Conservation (phyloP, 2,113 vertebrate species). For the Eulemur rufifrons region DNA sequence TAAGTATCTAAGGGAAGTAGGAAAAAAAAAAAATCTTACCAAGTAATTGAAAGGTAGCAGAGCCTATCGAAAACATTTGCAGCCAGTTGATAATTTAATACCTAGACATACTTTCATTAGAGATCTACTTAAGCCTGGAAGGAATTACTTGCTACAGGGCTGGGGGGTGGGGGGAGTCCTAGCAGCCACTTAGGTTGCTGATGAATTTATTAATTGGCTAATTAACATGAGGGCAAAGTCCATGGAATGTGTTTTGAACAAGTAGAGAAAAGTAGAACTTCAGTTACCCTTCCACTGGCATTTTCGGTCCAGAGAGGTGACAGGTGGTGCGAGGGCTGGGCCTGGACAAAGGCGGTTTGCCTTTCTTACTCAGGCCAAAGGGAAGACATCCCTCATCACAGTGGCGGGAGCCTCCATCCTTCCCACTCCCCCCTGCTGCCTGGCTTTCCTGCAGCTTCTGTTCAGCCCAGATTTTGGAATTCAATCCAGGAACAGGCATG, state of each 20-base stretch:
- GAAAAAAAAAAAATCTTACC: not conserved
- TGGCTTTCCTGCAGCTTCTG: conserved; percentile 62
- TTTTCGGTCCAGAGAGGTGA: not conserved
- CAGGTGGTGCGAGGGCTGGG: not conserved
- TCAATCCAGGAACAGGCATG: conserved; percentile 83
- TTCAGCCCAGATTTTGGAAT: conserved; percentile 80
- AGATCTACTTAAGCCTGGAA: not conserved
- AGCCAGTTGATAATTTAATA: not conserved
- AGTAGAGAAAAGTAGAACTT: not conserved
- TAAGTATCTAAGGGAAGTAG: not conserved
- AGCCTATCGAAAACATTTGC: not conserved
- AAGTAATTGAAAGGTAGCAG: not conserved
- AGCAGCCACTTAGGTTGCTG: not conserved
- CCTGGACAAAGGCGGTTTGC: not conserved
- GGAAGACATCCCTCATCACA: not conserved
- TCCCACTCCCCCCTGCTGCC: conserved; percentile 40
- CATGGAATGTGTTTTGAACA: not conserved
- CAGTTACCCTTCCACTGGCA: not conserved
- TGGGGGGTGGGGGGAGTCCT: not conserved
- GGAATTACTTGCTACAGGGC: not conserved
- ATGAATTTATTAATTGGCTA: not conserved
- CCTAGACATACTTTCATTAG: not conserved
- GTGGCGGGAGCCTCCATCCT: not conserved
- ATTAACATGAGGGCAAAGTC: not conserved
- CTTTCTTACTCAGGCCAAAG: accelerated